These are phyloP conservation scores for Callospermophilus lateralis DNA, from an alignment of 2,113 vertebrate genomes.

Conservation along the genomic window DNA sequence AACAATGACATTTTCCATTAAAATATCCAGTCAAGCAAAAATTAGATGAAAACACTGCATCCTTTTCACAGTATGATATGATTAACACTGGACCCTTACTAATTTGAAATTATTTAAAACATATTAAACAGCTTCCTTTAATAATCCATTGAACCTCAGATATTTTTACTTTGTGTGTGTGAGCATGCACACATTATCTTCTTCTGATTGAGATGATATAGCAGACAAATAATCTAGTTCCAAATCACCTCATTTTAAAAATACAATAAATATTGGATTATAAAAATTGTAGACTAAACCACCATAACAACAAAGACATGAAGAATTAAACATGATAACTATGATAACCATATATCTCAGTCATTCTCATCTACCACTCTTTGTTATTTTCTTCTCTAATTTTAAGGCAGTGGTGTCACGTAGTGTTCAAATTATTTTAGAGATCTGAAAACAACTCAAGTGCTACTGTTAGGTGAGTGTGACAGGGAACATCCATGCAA, in stretches of 20 bases:
- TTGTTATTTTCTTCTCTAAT: slow-evolving; percentile 4
- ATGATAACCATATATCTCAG: neutral
- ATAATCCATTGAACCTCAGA: neutral
- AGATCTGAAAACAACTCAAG: neutral
- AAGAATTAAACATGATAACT: neutral
- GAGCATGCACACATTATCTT: neutral
- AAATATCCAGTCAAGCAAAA: slow-evolving; percentile 37
- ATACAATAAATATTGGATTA: neutral
- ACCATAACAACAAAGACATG: neutral
- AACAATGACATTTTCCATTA: slow-evolving; percentile 59
- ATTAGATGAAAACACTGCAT: neutral
- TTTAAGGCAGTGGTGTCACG: neutral
- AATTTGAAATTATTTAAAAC: slow-evolving; percentile 2
- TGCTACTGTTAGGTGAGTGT: neutral
- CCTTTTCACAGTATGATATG: slow-evolving; percentile 16
- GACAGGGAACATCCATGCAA: neutral
- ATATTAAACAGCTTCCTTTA: neutral
- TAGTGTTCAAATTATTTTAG: neutral
- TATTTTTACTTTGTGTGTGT: neutral
- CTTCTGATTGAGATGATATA: neutral
- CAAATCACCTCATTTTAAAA: slow-evolving; percentile 38
- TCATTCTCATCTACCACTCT: neutral
- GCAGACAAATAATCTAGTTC: slow-evolving; percentile 4
- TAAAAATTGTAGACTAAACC: neutral
- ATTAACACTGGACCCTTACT: slow-evolving; percentile 3